Evolutionary conservation across 2,113 vertebrate species (phyloP).

Genomic region (Colius striatus): DNA sequence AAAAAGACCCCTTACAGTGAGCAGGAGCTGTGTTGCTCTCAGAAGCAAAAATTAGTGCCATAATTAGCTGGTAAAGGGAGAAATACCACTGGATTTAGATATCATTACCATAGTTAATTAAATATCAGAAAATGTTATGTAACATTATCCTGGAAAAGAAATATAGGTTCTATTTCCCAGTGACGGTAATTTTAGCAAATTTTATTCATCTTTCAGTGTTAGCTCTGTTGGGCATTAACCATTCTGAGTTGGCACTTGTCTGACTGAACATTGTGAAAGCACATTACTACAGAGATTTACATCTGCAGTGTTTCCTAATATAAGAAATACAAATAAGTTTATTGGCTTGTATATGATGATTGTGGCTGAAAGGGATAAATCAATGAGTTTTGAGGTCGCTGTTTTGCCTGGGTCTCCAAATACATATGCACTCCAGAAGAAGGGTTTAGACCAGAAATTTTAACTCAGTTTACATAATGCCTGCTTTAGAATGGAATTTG

Average conservation of each 20-base stretch:
- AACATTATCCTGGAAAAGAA: not conserved
- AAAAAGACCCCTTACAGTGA: not conserved
- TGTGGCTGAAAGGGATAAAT: not conserved
- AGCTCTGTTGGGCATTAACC: not conserved
- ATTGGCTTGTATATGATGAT: not conserved
- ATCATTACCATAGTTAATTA: not conserved
- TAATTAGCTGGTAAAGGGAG: not conserved
- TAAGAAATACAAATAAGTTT: not conserved
- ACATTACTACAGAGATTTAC: not conserved
- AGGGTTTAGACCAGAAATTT: not conserved
- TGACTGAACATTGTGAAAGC: not conserved
- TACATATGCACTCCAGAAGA: accelerated
- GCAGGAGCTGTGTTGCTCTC: not conserved
- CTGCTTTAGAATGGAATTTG: not conserved
- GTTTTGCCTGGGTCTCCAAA: not conserved
- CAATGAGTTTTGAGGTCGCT: not conserved
- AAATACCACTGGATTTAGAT: not conserved
- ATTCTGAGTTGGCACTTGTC: not conserved
- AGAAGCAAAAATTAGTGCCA: not conserved
- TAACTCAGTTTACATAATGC: not conserved
- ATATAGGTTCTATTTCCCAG: not conserved
- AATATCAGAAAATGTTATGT: not conserved
- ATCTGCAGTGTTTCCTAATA: not conserved
- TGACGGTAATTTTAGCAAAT: not conserved
- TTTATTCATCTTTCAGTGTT: not conserved